phyloP scores from a whole-genome alignment of 2,113 vertebrate genomes.

The Terrapene triunguis region DNA sequence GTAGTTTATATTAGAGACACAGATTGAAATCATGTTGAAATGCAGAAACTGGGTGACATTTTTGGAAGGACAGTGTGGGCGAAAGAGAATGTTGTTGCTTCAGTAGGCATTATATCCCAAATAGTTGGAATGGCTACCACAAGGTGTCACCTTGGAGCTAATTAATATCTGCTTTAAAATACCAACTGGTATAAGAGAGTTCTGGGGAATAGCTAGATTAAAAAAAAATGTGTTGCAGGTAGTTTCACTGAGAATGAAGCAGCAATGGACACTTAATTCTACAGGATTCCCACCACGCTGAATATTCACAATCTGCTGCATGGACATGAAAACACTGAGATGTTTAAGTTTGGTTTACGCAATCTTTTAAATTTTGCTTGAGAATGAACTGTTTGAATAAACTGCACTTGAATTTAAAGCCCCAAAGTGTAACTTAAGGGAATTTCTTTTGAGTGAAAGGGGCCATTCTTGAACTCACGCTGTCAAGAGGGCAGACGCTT shows the following conservation, averaged over 20 bases:
- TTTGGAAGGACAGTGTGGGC: neutral
- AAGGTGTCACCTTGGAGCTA: constrained; percentile 56
- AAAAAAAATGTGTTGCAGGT: rapidly evolving
- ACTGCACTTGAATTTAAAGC: neutral
- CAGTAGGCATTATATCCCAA: neutral
- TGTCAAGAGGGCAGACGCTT: neutral
- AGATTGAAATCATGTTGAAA: rapidly evolving
- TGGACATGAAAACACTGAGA: rapidly evolving
- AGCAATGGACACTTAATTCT: rapidly evolving
- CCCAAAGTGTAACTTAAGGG: neutral
- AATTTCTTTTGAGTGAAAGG: neutral
- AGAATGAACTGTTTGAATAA: neutral
- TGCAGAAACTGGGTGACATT: neutral
- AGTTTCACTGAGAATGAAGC: rapidly evolving
- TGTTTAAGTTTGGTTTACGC: neutral
- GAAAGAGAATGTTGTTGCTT: rapidly evolving
- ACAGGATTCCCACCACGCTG: rapidly evolving
- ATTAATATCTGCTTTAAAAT: neutral
- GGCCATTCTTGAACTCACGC: neutral
- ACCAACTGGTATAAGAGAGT: rapidly evolving
- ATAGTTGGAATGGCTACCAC: constrained; percentile 1
- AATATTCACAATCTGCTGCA: neutral
- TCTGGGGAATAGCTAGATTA: rapidly evolving
- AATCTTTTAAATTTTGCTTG: neutral
- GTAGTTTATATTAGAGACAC: neutral